Evolutionary conservation across 2,113 vertebrate genomes (phyloP), one percentile per base, ranked within the genome.

Genomic region (Pluvialis apricaria): DNA sequence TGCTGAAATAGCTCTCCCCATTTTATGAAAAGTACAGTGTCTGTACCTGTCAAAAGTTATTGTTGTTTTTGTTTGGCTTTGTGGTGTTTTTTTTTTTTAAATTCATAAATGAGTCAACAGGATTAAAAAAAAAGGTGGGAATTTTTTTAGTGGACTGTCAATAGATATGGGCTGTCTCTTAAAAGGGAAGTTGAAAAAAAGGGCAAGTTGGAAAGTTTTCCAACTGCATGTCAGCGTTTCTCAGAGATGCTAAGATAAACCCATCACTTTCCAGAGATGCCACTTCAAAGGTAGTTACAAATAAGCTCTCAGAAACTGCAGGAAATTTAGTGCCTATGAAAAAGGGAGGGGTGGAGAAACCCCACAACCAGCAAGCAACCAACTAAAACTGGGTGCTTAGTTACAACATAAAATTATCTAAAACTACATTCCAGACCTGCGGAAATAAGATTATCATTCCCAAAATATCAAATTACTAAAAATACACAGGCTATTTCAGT

Each of bases 321-420:
- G 24, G 7, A 75, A 91, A 78, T 60, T 17, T 22, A 82, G 61
- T 20, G 16, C 36, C 31, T 62, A 31, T 51, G 18, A 85, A 75
- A 82, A 90, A 78, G 4, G 4, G 51, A 58, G 8, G 11, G 4
- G 15, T 1, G 0, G 7, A 13, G 21, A 8, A 6, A 22, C 3
- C 6, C 51, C 31, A 49, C 8, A 75, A 84, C 12, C n/a, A 88
- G 42, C 13, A 79, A 66, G 29, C 25, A 25, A 79, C 13, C 38
- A 49, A 12, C 10, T 45, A 75, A 79, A 83, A 82, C 10, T 34
- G 20, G 11, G 13, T 47, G 38, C 57, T 55, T 71, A 68, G 8
- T 64, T 55, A 75, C 1, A 1, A 80, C 47, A 42, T 25, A 32
- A 62, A 24, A 77, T 76, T 82, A 62, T 32, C 77, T 91, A 44